These are phyloP conservation scores for Chrysotoxum bicinctum DNA, from an alignment of 2,888 invertebrate species.

Conservation along the genomic window DNA sequence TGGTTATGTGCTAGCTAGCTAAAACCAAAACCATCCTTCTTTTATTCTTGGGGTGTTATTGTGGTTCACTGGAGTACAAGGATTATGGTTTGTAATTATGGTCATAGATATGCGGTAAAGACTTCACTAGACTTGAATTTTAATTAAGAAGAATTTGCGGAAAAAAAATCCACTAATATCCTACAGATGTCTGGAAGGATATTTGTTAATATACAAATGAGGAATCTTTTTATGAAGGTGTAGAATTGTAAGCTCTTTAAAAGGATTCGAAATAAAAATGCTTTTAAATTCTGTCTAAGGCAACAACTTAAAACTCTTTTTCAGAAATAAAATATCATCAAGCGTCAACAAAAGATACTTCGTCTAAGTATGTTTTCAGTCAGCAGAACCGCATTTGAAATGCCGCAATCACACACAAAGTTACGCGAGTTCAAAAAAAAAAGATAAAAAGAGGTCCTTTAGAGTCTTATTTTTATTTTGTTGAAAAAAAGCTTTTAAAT, in stretches of 20 bases:
- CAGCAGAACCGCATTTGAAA: slow-evolving; percentile 9
- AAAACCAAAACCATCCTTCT: not conserved
- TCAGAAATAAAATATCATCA: not conserved
- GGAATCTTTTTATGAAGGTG: not conserved
- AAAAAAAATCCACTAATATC: not conserved
- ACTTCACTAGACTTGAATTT: slow-evolving; percentile 9
- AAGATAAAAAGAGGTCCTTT: not conserved
- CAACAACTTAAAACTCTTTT: not conserved
- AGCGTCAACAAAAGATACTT: not conserved
- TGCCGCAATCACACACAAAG: slow-evolving; percentile 7
- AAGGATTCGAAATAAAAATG: not conserved
- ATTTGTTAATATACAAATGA: not conserved
- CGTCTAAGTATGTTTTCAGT: slow-evolving; percentile 13
- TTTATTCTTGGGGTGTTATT: not conserved
- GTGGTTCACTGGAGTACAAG: not conserved
- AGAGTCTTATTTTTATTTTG: not conserved
- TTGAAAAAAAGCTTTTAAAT: slow-evolving; percentile 42
- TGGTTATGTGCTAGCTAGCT: not conserved
- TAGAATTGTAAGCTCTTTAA: not conserved
- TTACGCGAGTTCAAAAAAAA: not conserved
- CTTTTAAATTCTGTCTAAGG: not conserved
- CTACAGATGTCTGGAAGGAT: not conserved
- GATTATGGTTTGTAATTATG: slow-evolving; percentile 28
- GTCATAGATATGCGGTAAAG: slow-evolving; percentile 3
- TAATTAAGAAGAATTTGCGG: not conserved